phyloP scores from a whole-genome alignment of 2,113 vertebrate genomes.

The Spizaetus ornatus region DNA sequence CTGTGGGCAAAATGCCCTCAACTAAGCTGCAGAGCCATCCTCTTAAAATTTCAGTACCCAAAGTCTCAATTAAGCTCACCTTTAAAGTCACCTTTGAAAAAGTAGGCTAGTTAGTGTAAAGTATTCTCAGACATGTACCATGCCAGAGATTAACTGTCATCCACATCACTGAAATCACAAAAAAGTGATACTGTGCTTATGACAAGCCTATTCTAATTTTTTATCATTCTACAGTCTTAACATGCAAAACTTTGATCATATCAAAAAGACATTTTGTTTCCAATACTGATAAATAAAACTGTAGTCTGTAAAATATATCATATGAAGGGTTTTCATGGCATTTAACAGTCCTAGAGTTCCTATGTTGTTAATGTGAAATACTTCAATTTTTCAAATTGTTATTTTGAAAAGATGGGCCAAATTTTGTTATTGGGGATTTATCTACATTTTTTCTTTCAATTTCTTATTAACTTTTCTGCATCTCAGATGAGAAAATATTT shows the following conservation, averaged over 20 bases:
- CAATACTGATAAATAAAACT: neutral
- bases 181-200: neutral
- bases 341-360: neutral
- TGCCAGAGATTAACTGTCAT: neutral
- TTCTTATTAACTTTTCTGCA: neutral
- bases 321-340: neutral
- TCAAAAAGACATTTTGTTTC: neutral
- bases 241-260: neutral
- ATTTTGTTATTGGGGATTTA: neutral
- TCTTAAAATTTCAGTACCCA: neutral
- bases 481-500: neutral
- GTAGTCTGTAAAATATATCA: neutral
- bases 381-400: neutral
- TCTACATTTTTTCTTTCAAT: neutral
- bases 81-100: neutral
- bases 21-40: neutral
- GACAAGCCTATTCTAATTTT: neutral
- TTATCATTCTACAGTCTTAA: neutral
- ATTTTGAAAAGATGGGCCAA: neutral
- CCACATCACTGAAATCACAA: neutral
- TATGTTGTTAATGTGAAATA: neutral
- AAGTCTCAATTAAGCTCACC: neutral
- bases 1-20: neutral
- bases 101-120: neutral
- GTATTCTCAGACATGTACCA: neutral